Base-by-base conservation (phyloP, 2,888 invertebrate species). In the Zaprionus bogoriensis region DNA sequence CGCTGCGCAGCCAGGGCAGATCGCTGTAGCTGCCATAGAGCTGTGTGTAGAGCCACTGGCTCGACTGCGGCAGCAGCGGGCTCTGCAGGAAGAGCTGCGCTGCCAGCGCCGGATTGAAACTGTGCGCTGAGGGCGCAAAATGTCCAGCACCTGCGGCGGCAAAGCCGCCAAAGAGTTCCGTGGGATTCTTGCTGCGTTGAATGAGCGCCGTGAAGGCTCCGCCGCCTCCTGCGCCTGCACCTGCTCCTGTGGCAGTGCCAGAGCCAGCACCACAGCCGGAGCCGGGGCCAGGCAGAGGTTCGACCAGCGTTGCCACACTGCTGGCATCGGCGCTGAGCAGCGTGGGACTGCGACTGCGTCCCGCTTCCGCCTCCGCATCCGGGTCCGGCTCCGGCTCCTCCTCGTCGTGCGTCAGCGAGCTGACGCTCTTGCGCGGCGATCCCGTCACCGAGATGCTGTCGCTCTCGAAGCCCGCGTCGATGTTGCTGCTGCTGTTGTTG, bases 41-140 rank as follows among this genome's bases (percentile, higher is more conserved):
- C 83, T 95, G 95, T 0, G 95, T 95, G 84, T 95, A 95, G 4
- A 95, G 90, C 95, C 95, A 95, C 64, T 95, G 95, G 30, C 94
- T 94, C 4, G 95, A 95, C 1, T 95, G 95, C 1, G 95, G 95
- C 65, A 95, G 90, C 10, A 95, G 91, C 0, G 95, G 95, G 3
- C 95, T 93, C 86, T 95, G 95, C 30, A 95, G 92, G 86, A 95
- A 95, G 47, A 95, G 91, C 88, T 95, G 95, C 0, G 95, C 95
- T 0, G 95, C 95, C 77, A 93, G 78, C 2, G 93, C 93, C 36
- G 92, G 92, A 88, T 93, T 93, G 74, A 93, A 92, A 45, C 92
- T 89, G 67, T 91, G 91, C 85, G 92, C 82, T 10, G 89, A 80
- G 2, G 89, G 89, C 5, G 88, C 75, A 65, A 90, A 89, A 39